Conservation (phyloP, 2,113 vertebrate species). For the Nanorana parkeri region DNA sequence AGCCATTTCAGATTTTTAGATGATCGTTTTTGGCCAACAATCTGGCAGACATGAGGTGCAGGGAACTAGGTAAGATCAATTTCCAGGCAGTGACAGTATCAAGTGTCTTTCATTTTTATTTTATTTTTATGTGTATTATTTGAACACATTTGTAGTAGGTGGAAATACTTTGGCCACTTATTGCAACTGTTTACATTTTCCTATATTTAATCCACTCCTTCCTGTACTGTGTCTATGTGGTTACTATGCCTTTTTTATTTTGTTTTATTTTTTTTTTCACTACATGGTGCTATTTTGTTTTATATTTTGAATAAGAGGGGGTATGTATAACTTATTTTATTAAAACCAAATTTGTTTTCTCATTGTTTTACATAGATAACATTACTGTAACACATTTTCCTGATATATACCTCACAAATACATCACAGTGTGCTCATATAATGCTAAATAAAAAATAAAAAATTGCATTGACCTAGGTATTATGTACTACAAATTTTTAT, state of each 20-base stretch:
- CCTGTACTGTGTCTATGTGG: neutral
- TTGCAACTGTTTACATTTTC: no score
- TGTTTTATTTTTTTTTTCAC: conserved; percentile 20
- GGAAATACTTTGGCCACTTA: no score
- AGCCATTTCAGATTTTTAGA: no score
- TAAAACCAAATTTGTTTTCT: conserved; percentile 7
- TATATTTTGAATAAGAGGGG: neutral
- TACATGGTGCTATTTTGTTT: conserved; percentile 41
- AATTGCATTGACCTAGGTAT: neutral
- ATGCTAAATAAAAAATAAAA: neutral
- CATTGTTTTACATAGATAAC: neutral
- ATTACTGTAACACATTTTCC: conserved; percentile 30
- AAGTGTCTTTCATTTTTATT: no score
- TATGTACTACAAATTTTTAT: neutral
- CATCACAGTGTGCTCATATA: neutral
- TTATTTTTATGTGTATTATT: no score
- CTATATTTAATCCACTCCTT: neutral
- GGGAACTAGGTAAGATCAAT: no score
- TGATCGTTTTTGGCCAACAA: no score
- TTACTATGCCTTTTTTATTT: neutral
- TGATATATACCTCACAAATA: conserved; percentile 48
- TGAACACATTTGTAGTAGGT: no score
- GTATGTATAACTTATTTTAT: conserved; percentile 37
- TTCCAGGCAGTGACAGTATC: no score
- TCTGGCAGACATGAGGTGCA: no score